Evolutionary conservation across 2,113 vertebrate species (phyloP), one percentile per base, ranked within the genome.

Genomic region (Alexandromys fortis): DNA sequence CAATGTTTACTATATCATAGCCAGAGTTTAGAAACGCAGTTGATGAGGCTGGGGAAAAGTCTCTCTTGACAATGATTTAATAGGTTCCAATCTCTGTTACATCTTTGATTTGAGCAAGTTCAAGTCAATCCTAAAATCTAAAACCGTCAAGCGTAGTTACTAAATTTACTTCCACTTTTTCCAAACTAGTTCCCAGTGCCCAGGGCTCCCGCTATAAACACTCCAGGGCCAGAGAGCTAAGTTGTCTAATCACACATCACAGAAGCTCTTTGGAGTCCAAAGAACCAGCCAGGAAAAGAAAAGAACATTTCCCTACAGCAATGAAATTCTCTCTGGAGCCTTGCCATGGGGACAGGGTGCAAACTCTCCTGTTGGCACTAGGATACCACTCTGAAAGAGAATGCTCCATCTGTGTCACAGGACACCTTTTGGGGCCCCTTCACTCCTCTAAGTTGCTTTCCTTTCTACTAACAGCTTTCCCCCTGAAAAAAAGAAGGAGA

Each of bases 341-440:
- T 10, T 4, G 38, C 26, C 12, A 17, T 35, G 35, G 0, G 87
- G 1, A 16, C 72, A 72, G 28, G 47, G 52, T 10, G n/a, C 76
- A 14, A 67, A 61, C 63, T 42, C 81, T 77, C 12, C 65, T 8
- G 7, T 3, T 8, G 38, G 38, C 86, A 26, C 12, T 33, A 5
- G 47, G 52, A 63, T 63, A 26, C 58, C 8, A 9, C 45, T 67
- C 45, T 10, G 19, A 0, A 42, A 8, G 1, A 4, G 65, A 42
- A 35, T 0, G 8, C 0, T 6, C 0, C 55, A 22, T 11, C 75
- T 3, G 42, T 0, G 19, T 10, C n/a, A 11, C 38, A 5, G 0
- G 47, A 26, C 67, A 42, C 26, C 63, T 78, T 79, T 26, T 17
- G 0, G 24, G 65, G 72, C n/a, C 61, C 61, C 76, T 45, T 33